Percentiles rank a stretch among this genome's conserved stretches.
phyloP scores from a whole-genome alignment of 2,797 vertebrate genomes.

The Onychomys torridus region DNA sequence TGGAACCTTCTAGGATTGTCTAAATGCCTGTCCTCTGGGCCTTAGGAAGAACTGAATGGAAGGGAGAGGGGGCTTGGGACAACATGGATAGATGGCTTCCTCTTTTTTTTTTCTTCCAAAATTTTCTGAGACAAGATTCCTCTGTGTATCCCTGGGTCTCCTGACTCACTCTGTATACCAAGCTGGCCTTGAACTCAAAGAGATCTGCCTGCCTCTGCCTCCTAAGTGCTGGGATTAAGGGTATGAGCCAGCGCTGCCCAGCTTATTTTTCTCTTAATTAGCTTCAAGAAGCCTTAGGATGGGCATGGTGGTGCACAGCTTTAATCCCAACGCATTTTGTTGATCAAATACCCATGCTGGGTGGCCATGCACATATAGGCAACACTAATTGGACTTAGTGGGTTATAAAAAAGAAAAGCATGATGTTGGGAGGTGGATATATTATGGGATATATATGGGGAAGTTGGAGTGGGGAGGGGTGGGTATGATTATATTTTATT shows the following conservation, averaged over 20 bases:
- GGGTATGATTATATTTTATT: no score
- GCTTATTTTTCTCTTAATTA: not conserved
- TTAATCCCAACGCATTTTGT: not conserved
- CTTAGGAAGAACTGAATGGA: not conserved
- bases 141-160: not conserved
- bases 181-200: not conserved
- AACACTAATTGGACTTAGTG: not conserved
- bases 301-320: not conserved
- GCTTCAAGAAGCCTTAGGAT: not conserved
- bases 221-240: not conserved
- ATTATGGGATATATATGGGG: not conserved
- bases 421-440: not conserved
- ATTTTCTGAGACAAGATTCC: not conserved
- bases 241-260: no score
- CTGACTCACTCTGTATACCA: not conserved
- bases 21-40: no score
- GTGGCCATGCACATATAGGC: not conserved
- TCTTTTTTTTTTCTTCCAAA: no score
- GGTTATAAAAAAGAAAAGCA: not conserved
- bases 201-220: not conserved
- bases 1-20: no score
- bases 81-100: not conserved
- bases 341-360: not conserved
- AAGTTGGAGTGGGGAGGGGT: not conserved
- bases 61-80: not conserved